Evolutionary conservation across 2,888 invertebrate species (phyloP).

Genomic region (Petrophora chlorosata): DNA sequence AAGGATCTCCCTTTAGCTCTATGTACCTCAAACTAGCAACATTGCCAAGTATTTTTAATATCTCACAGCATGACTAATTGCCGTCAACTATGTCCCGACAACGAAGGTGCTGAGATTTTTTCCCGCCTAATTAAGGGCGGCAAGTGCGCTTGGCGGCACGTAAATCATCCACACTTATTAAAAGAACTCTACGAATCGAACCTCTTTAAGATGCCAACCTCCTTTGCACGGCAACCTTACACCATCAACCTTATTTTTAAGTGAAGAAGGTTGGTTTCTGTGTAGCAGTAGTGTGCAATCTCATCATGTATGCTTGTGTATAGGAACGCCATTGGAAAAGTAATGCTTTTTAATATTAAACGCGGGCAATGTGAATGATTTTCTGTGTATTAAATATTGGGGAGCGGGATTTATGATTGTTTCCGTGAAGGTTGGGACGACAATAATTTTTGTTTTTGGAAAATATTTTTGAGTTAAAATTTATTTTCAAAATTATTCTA

Average conservation of each 20-base stretch:
- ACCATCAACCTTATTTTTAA: slow-evolving; percentile 24
- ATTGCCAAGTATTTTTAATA: slow-evolving; percentile 25
- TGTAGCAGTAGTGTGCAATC: not conserved
- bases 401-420: slow-evolving; percentile 52
- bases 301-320: slow-evolving; percentile 37
- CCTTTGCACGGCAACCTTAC: slow-evolving; percentile 30
- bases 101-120: slow-evolving; percentile 61
- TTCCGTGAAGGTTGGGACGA: slow-evolving; percentile 8
- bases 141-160: slow-evolving; percentile 74
- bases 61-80: slow-evolving; percentile 35
- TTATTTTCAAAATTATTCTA: no score
- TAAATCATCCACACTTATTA: slow-evolving; percentile 81
- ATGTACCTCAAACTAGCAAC: no score
- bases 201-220: slow-evolving; percentile 67
- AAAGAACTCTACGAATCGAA: slow-evolving; percentile 77
- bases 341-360: slow-evolving; percentile 58
- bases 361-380: slow-evolving; percentile 43
- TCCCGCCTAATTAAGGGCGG: slow-evolving; percentile 70
- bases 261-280: slow-evolving; percentile 27
- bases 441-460: slow-evolving; percentile 29
- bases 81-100: slow-evolving; percentile 41
- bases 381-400: slow-evolving; percentile 59
- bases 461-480: no score
- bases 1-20: no score
- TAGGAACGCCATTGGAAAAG: slow-evolving; percentile 47